Percentiles rank a stretch among this genome's conserved stretches.
phyloP scores from a whole-genome alignment of 1,140 invertebrate genomes.

The Drosophila navojoa region DNA sequence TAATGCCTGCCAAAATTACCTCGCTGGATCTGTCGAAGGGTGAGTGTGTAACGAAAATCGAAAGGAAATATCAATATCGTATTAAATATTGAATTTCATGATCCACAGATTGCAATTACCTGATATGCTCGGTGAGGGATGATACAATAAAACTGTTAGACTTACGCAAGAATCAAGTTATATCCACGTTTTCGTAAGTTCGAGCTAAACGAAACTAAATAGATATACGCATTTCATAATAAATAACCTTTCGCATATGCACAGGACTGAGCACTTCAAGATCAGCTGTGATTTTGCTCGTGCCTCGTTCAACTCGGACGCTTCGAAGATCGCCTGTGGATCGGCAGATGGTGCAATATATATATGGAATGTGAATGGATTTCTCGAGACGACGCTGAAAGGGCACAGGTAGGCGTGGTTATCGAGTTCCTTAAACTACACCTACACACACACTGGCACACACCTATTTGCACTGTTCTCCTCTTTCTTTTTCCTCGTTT shows the following conservation, averaged over 20 bases:
- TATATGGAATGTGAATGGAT: constrained; percentile 94
- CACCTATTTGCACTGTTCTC: constrained; percentile 2
- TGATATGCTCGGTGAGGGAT: constrained; percentile 96
- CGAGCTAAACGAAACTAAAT: no score
- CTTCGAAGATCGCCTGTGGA: constrained; percentile 94
- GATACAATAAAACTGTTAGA: constrained; percentile 97
- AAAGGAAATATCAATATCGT: neutral
- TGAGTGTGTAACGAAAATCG: constrained; percentile 83
- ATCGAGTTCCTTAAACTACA: constrained; percentile 11
- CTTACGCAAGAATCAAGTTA: constrained; percentile 95
- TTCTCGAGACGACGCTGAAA: constrained; percentile 92
- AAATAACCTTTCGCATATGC: constrained; percentile 53
- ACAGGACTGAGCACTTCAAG: constrained; percentile 96
- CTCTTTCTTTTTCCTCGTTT: constrained; percentile 11
- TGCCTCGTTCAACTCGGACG: constrained; percentile 96
- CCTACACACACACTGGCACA: constrained; percentile 7
- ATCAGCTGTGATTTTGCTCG: constrained; percentile 97
- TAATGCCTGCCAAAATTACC: constrained; percentile 96
- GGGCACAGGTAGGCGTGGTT: constrained; percentile 92
- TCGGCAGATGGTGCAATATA: constrained; percentile 95
- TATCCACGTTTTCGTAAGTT: constrained; percentile 93
- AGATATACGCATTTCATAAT: no score
- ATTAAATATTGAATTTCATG: neutral
- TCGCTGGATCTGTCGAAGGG: constrained; percentile 96
- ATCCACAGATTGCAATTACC: constrained; percentile 92